Conservation (phyloP, 2,113 vertebrate species). For the Pica pica region DNA sequence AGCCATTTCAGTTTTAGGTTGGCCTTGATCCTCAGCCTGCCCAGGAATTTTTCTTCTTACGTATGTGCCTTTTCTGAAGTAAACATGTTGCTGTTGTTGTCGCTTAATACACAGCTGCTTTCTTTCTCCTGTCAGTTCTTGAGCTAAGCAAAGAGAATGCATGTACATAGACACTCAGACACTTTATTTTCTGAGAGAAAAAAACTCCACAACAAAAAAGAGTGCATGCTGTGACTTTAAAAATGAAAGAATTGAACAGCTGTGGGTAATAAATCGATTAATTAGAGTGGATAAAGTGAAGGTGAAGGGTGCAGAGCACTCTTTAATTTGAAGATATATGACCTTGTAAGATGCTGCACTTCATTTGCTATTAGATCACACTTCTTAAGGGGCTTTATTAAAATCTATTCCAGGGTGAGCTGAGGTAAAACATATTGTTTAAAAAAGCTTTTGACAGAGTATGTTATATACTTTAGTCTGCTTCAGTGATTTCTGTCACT, state of each 20-base stretch:
- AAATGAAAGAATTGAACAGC: conserved; percentile 22
- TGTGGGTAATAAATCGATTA: conserved; percentile 39
- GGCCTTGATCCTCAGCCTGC: conserved; percentile 28
- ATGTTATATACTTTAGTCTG: conserved; percentile 56
- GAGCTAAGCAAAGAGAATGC: not conserved
- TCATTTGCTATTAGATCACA: conserved; percentile 58
- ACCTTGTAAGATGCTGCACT: conserved; percentile 53
- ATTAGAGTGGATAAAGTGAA: conserved; percentile 41
- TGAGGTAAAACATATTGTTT: conserved; percentile 57
- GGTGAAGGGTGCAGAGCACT: conserved; percentile 48
- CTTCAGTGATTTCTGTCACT: conserved; percentile 42
- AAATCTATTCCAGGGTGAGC: conserved; percentile 42
- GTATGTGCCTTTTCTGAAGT: conserved; percentile 17
- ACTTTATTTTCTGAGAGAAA: not conserved
- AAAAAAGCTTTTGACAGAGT: conserved; percentile 44
- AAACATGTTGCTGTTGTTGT: not conserved
- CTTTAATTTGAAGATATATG: conserved; percentile 55
- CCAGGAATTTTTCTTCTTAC: conserved; percentile 8
- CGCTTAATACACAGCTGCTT: not conserved
- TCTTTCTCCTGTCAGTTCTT: conserved; percentile 24
- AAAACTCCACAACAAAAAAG: not conserved
- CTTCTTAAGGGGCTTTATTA: conserved; percentile 57
- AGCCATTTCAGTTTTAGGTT: conserved; percentile 55
- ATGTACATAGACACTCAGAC: not conserved
- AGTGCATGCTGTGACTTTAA: not conserved